phyloP scores from a whole-genome alignment of 2,888 invertebrate genomes.

The Lucinisca nassula region DNA sequence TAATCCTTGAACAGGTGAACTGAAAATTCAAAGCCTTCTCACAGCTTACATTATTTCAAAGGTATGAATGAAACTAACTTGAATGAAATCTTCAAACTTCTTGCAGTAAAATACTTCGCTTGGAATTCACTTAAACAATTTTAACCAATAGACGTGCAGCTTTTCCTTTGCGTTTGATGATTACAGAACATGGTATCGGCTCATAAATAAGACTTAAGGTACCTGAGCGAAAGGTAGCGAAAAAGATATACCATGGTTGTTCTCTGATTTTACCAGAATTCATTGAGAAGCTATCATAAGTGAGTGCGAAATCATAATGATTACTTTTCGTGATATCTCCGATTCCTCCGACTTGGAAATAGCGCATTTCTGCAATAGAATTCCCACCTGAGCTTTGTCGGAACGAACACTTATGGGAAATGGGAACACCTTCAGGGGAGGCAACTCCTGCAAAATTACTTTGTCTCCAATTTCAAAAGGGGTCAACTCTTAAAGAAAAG shows the following conservation, averaged over 20 bases:
- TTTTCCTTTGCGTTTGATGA: neutral
- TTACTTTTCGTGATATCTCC: no score
- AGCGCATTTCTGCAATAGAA: no score
- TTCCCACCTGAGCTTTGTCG: no score
- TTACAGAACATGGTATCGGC: neutral
- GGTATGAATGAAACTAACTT: constrained; percentile 56
- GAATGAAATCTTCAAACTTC: constrained; percentile 40
- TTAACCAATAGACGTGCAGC: constrained; percentile 57
- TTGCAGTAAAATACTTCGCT: constrained; percentile 20
- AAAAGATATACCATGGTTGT: neutral
- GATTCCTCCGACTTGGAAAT: no score
- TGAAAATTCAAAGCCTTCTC: neutral
- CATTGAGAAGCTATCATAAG: neutral
- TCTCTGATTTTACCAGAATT: neutral
- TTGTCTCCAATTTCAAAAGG: no score
- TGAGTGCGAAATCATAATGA: constrained; percentile 9
- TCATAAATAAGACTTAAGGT: neutral
- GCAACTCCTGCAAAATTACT: no score
- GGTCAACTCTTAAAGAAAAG: no score
- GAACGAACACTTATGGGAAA: no score
- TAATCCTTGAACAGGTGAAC: neutral
- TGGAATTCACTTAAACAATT: constrained; percentile 38
- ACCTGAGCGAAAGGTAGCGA: neutral
- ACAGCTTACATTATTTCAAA: neutral
- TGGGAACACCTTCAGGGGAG: no score